Evolutionary conservation across 2,888 invertebrate genomes (phyloP).

Genomic region (Eupithecia subfuscata): DNA sequence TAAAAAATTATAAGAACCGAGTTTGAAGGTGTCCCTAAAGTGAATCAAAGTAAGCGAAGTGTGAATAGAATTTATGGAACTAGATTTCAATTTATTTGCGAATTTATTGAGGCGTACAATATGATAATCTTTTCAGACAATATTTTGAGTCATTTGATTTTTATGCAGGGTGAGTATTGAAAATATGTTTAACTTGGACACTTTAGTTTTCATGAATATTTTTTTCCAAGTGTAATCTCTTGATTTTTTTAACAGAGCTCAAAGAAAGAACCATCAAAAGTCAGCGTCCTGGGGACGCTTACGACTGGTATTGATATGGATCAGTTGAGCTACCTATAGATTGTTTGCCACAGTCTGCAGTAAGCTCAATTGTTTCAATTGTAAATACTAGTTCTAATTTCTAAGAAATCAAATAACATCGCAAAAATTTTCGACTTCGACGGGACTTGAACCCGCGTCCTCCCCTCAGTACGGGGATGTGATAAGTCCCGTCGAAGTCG

Average conservation of each 20-base stretch:
- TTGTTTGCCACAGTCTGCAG: no score
- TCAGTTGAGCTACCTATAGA: no score
- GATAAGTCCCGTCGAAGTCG: no score
- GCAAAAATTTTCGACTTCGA: no score
- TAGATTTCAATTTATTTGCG: conserved; percentile 7
- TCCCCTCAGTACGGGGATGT: no score
- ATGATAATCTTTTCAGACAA: conserved; percentile 9
- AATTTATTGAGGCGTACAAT: neutral
- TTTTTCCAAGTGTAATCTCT: neutral
- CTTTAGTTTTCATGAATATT: neutral
- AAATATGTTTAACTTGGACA: neutral
- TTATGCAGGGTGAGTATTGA: neutral
- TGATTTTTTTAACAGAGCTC: neutral
- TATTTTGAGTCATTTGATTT: neutral
- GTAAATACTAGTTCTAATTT: no score
- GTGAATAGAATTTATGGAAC: conserved; percentile 15
- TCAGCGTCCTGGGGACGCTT: no score
- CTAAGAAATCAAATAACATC: no score
- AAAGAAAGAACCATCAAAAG: neutral
- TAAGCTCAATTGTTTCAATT: no score
- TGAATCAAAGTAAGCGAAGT: conserved; percentile 19
- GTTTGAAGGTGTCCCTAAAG: conserved; percentile 29
- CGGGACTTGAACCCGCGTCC: no score
- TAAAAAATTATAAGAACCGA: conserved; percentile 48
- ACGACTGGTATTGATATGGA: no score